Evolutionary conservation across 2,888 invertebrate genomes (phyloP).

Genomic region (Calephelis perditalis): DNA sequence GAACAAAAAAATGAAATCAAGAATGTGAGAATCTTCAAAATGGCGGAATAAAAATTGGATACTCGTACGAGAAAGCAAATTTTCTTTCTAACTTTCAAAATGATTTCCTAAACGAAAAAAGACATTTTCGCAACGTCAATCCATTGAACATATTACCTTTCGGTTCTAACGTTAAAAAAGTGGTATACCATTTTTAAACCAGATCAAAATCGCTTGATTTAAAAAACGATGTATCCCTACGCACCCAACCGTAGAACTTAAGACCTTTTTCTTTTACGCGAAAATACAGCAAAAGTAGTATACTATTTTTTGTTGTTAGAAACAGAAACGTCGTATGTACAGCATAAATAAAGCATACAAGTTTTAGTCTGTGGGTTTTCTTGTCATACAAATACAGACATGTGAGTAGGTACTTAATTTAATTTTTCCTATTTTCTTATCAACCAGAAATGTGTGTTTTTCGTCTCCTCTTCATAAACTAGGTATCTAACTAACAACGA

Average conservation of each 20-base stretch:
- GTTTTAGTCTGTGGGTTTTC: neutral
- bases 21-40: constrained; percentile 6
- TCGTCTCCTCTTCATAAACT: too few relatives aligned
- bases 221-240: constrained; percentile 43
- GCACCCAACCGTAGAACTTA: constrained; percentile 34
- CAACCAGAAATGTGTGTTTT: too few relatives aligned
- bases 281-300: constrained; percentile 51
- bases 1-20: neutral
- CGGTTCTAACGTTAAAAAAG: constrained; percentile 36
- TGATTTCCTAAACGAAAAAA: constrained; percentile 23
- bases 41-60: constrained; percentile 35
- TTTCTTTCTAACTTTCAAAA: constrained; percentile 44
- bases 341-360: neutral
- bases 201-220: constrained; percentile 35
- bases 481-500: too few relatives aligned
- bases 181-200: constrained; percentile 63
- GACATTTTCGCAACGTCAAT: constrained; percentile 19
- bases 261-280: constrained; percentile 33
- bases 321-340: constrained; percentile 40
- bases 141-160: constrained; percentile 29
- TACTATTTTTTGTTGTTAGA: constrained; percentile 45
- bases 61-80: constrained; percentile 43
- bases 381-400: neutral
- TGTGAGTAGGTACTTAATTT: too few relatives aligned
- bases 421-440: too few relatives aligned